These are phyloP conservation scores for Spea multiplicata DNA, from an alignment of 2,113 vertebrate genomes.

Conservation along the genomic window DNA sequence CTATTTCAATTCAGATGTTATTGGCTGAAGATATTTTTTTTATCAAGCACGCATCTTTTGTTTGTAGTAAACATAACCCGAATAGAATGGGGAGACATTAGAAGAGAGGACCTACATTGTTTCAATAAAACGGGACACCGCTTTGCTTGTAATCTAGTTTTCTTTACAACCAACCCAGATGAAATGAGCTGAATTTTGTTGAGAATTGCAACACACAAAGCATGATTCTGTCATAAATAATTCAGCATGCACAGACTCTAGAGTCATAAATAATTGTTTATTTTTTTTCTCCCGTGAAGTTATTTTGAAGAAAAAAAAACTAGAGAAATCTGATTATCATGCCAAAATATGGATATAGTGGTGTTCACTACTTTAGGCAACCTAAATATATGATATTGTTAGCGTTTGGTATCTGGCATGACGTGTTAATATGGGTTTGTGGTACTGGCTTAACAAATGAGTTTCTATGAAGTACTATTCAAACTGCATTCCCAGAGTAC, in stretches of 20 bases:
- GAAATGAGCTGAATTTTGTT: slow-evolving; percentile 26
- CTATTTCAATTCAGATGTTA: slow-evolving; percentile 4
- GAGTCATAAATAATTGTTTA: background rate
- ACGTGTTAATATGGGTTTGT: no score
- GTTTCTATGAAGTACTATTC: no score
- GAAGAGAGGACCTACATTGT: slow-evolving; percentile 16
- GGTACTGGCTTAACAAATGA: no score
- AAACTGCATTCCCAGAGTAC: background rate
- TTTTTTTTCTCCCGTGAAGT: no score
- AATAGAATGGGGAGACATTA: slow-evolving; percentile 4
- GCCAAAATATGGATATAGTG: no score
- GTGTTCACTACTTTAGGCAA: no score
- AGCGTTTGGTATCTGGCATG: no score
- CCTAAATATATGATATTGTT: no score
- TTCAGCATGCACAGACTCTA: slow-evolving; percentile 28
- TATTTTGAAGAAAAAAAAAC: no score
- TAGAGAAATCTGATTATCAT: no score
- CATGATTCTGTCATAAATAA: slow-evolving; percentile 40
- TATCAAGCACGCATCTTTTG: background rate
- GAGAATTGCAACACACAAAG: slow-evolving; percentile 17
- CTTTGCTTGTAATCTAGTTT: slow-evolving; percentile 43
- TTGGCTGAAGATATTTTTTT: background rate
- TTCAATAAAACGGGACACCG: slow-evolving; percentile 30
- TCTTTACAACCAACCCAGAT: slow-evolving; percentile 24
- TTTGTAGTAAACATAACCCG: slow-evolving; percentile 16